Conservation (phyloP, 2,888 invertebrate species). For the Anarsia innoxiella region DNA sequence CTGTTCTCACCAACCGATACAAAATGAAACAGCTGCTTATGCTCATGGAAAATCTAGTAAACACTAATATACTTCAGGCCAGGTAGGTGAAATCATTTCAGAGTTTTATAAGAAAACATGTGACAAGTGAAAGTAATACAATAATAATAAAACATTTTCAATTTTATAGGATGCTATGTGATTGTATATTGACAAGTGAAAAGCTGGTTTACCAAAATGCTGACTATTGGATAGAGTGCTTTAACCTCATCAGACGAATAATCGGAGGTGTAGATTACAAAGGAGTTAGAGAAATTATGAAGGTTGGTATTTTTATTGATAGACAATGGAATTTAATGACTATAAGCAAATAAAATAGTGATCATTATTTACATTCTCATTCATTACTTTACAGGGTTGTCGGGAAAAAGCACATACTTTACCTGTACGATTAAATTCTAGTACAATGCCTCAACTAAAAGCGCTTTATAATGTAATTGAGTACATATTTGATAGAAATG, state of each 20-base stretch:
- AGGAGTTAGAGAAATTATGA: slow-evolving; percentile 94
- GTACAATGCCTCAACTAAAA: slow-evolving; percentile 86
- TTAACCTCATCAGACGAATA: slow-evolving; percentile 87
- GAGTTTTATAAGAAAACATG: background rate
- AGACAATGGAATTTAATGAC: too few relatives aligned
- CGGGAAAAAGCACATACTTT: slow-evolving; percentile 91
- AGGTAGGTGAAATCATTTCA: slow-evolving; percentile 72
- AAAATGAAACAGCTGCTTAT: slow-evolving; percentile 84
- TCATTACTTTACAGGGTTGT: slow-evolving; percentile 76
- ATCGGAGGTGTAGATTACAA: slow-evolving; percentile 96
- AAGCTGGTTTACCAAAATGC: slow-evolving; percentile 86
- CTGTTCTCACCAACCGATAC: slow-evolving; percentile 82
- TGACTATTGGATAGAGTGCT: slow-evolving; percentile 93
- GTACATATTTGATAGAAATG: slow-evolving; percentile 93
- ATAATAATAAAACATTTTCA: slow-evolving; percentile 9
- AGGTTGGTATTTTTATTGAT: slow-evolving; percentile 77
- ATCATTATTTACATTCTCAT: too few relatives aligned
- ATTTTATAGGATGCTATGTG: slow-evolving; percentile 84
- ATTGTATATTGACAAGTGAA: slow-evolving; percentile 88
- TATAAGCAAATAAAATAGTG: too few relatives aligned
- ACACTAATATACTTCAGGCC: slow-evolving; percentile 82
- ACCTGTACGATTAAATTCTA: slow-evolving; percentile 85
- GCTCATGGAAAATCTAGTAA: slow-evolving; percentile 84
- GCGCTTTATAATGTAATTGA: slow-evolving; percentile 88
- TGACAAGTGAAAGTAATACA: too few relatives aligned